Evolutionary conservation across 2,888 invertebrate genomes (phyloP).

Genomic region (Nymphalis urticae): DNA sequence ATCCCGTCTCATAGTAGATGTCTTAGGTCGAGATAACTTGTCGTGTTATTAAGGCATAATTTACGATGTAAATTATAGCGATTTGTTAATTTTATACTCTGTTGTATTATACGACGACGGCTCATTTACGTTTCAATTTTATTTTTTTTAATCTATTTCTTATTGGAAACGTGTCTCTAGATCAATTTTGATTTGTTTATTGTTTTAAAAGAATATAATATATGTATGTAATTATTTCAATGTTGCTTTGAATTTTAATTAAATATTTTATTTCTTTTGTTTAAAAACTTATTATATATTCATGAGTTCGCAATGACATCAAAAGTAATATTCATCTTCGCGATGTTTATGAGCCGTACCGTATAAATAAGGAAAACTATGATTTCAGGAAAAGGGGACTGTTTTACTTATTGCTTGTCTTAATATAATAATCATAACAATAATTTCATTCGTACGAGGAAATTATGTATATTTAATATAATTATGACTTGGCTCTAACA

Average conservation of each 20-base stretch:
- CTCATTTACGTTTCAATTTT: constrained; percentile 47
- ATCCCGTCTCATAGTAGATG: constrained; percentile 52
- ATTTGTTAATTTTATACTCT: constrained; percentile 76
- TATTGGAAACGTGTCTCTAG: neutral
- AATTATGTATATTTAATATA: no score
- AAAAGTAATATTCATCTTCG: no score
- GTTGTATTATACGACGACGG: constrained; percentile 57
- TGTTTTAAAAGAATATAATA: constrained; percentile 1
- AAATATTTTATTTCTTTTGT: no score
- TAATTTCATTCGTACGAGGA: no score
- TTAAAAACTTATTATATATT: no score
- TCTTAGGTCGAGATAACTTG: constrained; percentile 72
- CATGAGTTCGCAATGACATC: no score
- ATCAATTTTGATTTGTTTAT: constrained; percentile 9
- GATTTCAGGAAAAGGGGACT: no score
- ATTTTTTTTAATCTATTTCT: constrained; percentile 17
- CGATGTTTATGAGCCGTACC: no score
- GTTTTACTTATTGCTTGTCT: no score
- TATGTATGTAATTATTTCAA: neutral
- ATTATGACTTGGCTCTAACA: no score
- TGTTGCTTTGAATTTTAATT: neutral
- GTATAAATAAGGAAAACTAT: no score
- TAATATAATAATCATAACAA: no score
- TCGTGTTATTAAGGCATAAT: constrained; percentile 75
- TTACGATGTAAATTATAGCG: constrained; percentile 74